Evolutionary conservation across 2,888 invertebrate species (phyloP).

Genomic region (Dryadula phaetusa): DNA sequence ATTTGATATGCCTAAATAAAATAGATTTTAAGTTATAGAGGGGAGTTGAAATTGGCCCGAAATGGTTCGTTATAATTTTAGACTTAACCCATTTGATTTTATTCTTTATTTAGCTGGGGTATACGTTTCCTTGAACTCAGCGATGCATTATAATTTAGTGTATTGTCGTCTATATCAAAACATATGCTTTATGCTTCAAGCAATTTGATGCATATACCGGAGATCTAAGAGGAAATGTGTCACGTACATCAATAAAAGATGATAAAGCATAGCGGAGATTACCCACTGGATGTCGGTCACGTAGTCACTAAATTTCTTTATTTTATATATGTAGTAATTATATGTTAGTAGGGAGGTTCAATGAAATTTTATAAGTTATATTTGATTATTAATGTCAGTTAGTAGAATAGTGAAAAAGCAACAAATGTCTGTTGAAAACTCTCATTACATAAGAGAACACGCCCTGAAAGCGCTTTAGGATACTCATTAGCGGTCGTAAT

Average conservation of each 20-base stretch:
- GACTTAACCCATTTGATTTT: neutral
- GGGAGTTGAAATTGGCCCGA: slow-evolving; percentile 2
- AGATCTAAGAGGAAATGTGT: slow-evolving; percentile 1
- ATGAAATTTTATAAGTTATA: neutral
- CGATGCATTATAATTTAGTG: neutral
- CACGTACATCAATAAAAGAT: slow-evolving; percentile 28
- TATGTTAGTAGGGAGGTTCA: neutral
- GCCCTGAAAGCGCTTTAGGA: neutral
- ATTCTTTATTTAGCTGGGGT: neutral
- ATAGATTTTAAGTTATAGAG: no score
- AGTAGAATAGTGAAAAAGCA: no score
- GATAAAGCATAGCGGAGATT: slow-evolving; percentile 18
- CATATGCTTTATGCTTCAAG: neutral
- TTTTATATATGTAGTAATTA: neutral
- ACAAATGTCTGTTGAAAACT: neutral
- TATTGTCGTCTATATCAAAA: neutral
- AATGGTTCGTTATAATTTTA: no score
- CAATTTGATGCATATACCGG: neutral
- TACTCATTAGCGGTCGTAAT: neutral
- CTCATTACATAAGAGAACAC: neutral
- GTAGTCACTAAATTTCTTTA: slow-evolving; percentile 12
- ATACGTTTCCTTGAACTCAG: neutral
- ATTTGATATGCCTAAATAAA: no score
- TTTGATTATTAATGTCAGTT: neutral
- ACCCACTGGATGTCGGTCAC: slow-evolving; percentile 20